A percentile compares a stretch with the other conserved stretches of the same genome.
These are phyloP conservation scores for Cydia amplana DNA, from an alignment of 1,140 invertebrate genomes.

Conservation along the genomic window DNA sequence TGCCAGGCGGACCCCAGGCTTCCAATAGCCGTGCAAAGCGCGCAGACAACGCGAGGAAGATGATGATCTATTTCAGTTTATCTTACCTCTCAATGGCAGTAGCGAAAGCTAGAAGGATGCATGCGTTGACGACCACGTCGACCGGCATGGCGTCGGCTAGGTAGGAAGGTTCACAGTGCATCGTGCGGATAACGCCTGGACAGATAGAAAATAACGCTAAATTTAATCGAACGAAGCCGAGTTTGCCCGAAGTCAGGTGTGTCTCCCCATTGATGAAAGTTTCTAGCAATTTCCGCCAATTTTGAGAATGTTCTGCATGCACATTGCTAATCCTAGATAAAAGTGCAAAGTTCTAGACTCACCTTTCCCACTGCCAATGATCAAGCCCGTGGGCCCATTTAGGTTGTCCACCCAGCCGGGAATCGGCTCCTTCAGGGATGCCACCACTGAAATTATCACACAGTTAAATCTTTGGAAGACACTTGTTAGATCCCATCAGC, in stretches of 20 bases:
- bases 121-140: slow-evolving; percentile 88
- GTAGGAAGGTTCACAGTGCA: slow-evolving; percentile 83
- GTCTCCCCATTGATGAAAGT: too few species aligned
- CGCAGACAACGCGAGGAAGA: too few species aligned
- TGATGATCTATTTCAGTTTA: too few species aligned
- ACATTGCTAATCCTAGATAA: too few species aligned
- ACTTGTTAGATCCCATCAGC: slow-evolving; percentile 13
- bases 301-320: too few species aligned
- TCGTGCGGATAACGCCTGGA: slow-evolving; percentile 78
- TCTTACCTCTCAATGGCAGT: slow-evolving; percentile 79
- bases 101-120: slow-evolving; percentile 88
- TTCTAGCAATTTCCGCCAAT: too few species aligned
- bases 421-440: slow-evolving; percentile 85
- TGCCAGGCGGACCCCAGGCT: too few species aligned
- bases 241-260: too few species aligned
- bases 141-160: slow-evolving; percentile 89
- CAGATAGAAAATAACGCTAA: slow-evolving; percentile 30
- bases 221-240: too few species aligned
- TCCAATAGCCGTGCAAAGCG: too few species aligned
- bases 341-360: neutral
- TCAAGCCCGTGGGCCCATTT: slow-evolving; percentile 93
- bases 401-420: slow-evolving; percentile 96
- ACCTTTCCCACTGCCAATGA: slow-evolving; percentile 90
- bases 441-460: slow-evolving; percentile 80
- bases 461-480: slow-evolving; percentile 36